A percentile compares a stretch with the other conserved stretches of the same genome.
phyloP scores from a whole-genome alignment of 2,113 vertebrate species.

The Morone chrysops region DNA sequence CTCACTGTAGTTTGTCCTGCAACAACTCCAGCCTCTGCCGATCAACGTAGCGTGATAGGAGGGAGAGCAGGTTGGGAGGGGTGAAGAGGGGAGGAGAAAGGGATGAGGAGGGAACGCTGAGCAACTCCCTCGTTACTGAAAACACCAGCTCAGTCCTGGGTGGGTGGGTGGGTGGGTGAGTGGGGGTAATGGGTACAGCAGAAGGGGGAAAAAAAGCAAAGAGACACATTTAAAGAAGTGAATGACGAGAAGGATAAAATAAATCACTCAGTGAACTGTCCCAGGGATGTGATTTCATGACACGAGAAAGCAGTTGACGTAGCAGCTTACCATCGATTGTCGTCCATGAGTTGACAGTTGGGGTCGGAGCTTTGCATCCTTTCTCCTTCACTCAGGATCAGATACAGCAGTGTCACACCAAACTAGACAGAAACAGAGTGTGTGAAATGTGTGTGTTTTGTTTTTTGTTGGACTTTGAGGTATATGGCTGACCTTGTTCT shows the following conservation, averaged over 20 bases:
- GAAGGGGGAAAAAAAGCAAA: background rate
- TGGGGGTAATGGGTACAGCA: background rate
- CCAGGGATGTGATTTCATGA: background rate
- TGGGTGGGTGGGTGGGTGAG: constrained; percentile 50
- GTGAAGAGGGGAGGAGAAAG: constrained; percentile 90
- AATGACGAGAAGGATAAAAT: too few relatives aligned
- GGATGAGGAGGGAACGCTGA: constrained; percentile 87
- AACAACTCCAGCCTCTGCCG: constrained; percentile 92
- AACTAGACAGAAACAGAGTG: constrained; percentile 82
- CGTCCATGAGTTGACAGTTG: constrained; percentile 87
- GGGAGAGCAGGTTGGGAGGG: constrained; percentile 91
- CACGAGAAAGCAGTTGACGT: background rate
- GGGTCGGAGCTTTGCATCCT: constrained; percentile 90
- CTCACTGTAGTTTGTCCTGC: constrained; percentile 96
- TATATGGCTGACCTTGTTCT: background rate
- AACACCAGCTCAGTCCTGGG: constrained; percentile 94
- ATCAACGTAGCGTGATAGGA: constrained; percentile 95
- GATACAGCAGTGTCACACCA: constrained; percentile 92
- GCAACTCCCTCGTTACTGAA: constrained; percentile 90
- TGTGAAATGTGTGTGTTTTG: background rate
- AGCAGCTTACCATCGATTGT: constrained; percentile 90
- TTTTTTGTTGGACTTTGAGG: background rate
- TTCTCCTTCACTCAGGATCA: constrained; percentile 94
- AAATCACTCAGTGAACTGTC: background rate
- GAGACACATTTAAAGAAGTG: background rate